These are phyloP conservation scores for Micropoecilia bifurca DNA, from an alignment of 2,797 vertebrate genomes.

Conservation along the genomic window DNA sequence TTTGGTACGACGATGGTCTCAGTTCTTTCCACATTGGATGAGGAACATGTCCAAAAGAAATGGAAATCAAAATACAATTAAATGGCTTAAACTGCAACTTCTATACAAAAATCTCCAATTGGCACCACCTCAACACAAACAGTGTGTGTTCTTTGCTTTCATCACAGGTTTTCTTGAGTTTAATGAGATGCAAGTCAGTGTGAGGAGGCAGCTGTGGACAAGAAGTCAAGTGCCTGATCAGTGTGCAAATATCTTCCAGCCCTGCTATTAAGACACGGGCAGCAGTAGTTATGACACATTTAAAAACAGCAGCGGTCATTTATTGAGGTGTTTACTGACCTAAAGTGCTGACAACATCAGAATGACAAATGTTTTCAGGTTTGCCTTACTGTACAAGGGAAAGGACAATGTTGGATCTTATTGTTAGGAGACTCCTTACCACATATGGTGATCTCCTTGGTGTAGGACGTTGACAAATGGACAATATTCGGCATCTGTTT, in stretches of 20 bases:
- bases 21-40: neutral
- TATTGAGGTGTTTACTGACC: conserved; percentile 20
- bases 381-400: neutral
- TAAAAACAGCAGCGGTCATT: conserved; percentile 20
- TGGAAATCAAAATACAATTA: neutral
- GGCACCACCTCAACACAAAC: neutral
- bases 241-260: conserved; percentile 62
- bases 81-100: neutral
- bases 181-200: conserved; percentile 63
- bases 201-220: conserved; percentile 47
- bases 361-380: neutral
- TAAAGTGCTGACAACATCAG: neutral
- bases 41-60: neutral
- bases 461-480: conserved; percentile 86
- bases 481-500: conserved; percentile 92
- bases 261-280: conserved; percentile 39
- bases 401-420: neutral
- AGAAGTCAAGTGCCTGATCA: conserved; percentile 66
- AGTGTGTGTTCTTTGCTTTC: conserved; percentile 27
- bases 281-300: conserved; percentile 36
- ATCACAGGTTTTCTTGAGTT: conserved; percentile 56
- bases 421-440: conserved; percentile 79
- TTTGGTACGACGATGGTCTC: neutral
- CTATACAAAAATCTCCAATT: neutral
- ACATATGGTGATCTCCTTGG: conserved; percentile 92